Evolutionary conservation across 2,888 invertebrate genomes (phyloP).

Genomic region (Tipula unca): DNA sequence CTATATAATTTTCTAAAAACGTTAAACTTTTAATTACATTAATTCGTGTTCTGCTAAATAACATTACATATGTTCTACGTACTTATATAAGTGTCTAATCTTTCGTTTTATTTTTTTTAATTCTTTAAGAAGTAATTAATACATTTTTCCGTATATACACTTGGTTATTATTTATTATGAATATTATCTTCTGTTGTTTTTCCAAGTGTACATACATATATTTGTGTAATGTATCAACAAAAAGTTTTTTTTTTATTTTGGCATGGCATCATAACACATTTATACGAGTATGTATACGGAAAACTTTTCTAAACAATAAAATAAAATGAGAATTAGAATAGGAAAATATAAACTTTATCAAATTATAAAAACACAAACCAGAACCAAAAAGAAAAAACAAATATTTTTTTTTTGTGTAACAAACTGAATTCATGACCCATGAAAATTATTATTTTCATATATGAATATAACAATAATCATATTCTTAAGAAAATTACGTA

Average conservation of each 20-base stretch:
- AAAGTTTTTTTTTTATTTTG: background rate
- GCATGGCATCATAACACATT: background rate
- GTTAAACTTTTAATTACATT: constrained; percentile 14
- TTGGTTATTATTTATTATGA: constrained; percentile 14
- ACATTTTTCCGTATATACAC: background rate
- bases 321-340: background rate
- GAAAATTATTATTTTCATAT: background rate
- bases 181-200: background rate
- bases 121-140: background rate
- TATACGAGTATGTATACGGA: background rate
- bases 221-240: background rate
- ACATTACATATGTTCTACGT: background rate
- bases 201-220: background rate
- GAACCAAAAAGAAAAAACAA: background rate
- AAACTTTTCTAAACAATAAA: background rate
- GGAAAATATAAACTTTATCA: background rate
- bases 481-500: background rate
- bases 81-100: background rate
- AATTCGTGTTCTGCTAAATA: background rate
- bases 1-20: background rate
- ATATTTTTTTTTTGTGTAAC: background rate
- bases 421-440: background rate
- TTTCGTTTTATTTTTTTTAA: background rate
- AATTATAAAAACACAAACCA: background rate
- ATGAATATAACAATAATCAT: background rate